Evolutionary conservation across 2,113 vertebrate genomes (phyloP).

Genomic region (Apteryx owenii): DNA sequence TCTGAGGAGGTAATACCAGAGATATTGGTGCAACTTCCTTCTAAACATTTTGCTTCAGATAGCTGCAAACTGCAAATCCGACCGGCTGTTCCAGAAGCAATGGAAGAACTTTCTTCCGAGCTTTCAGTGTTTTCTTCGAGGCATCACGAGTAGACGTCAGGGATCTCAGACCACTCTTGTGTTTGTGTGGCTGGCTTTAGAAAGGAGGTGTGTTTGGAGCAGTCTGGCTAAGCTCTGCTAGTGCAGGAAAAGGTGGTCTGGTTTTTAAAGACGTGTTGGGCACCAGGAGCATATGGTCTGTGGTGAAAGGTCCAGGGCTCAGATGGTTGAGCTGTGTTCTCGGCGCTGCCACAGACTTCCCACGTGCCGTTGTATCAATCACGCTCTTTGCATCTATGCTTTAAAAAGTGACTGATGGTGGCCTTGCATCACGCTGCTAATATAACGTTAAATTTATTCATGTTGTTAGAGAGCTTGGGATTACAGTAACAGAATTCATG

Average conservation of each 20-base stretch:
- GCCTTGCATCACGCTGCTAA: neutral
- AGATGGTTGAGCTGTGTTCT: neutral
- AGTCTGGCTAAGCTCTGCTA: neutral
- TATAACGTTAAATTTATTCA: neutral
- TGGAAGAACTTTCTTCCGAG: neutral
- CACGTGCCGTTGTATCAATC: neutral
- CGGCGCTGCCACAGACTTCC: neutral
- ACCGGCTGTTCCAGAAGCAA: neutral
- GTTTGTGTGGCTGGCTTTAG: neutral
- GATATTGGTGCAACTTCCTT: neutral
- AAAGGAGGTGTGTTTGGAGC: slow-evolving; percentile 29
- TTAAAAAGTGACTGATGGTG: neutral
- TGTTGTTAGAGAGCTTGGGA: neutral
- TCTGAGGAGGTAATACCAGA: neutral
- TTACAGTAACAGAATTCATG: neutral
- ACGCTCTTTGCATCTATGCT: neutral
- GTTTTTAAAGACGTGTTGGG: slow-evolving; percentile 14
- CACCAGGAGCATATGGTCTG: slow-evolving; percentile 48
- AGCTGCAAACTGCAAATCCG: neutral
- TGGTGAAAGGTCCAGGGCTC: slow-evolving; percentile 28
- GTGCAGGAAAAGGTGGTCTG: slow-evolving; percentile 39
- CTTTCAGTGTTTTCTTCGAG: neutral
- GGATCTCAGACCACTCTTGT: neutral
- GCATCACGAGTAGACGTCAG: neutral
- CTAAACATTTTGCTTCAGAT: rapidly evolving